Evolutionary conservation across 2,113 vertebrate genomes (phyloP).

Genomic region (Bujurquina vittata): DNA sequence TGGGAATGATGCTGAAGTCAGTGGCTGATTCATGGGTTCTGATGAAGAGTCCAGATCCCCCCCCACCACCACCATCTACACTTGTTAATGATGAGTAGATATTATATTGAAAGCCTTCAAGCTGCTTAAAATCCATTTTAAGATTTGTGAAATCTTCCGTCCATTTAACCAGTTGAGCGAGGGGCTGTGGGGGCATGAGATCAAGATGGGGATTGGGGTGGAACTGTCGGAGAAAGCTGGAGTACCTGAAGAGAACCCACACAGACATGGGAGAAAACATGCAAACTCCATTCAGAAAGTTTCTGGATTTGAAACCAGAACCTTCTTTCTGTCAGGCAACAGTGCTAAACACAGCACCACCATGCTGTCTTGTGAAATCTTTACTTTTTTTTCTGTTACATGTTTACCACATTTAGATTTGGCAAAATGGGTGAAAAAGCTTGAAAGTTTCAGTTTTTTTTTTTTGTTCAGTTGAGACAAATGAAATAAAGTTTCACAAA

Average conservation of each 20-base stretch:
- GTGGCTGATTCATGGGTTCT: neutral
- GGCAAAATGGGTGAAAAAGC: neutral
- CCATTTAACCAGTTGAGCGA: neutral
- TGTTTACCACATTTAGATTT: neutral
- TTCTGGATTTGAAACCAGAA: too few species aligned
- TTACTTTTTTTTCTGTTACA: too few species aligned
- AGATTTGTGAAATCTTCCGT: neutral
- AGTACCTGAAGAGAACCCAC: too few species aligned
- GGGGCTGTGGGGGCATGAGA: too few species aligned
- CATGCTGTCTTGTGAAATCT: too few species aligned
- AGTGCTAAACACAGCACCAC: too few species aligned
- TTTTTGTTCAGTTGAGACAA: neutral
- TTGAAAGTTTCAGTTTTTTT: neutral
- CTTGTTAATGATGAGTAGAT: neutral
- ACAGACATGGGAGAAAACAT: too few species aligned
- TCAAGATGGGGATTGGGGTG: too few species aligned
- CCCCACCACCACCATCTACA: neutral
- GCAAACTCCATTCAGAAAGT: too few species aligned
- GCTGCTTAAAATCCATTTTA: neutral
- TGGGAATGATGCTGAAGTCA: neutral
- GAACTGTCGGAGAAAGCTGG: too few species aligned
- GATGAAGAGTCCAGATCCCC: rapidly evolving
- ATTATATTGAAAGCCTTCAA: neutral
- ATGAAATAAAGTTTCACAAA: neutral
- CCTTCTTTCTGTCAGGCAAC: too few species aligned